Base-by-base conservation (phyloP, 2,888 invertebrate species). In the Drosophila lutescens region DNA sequence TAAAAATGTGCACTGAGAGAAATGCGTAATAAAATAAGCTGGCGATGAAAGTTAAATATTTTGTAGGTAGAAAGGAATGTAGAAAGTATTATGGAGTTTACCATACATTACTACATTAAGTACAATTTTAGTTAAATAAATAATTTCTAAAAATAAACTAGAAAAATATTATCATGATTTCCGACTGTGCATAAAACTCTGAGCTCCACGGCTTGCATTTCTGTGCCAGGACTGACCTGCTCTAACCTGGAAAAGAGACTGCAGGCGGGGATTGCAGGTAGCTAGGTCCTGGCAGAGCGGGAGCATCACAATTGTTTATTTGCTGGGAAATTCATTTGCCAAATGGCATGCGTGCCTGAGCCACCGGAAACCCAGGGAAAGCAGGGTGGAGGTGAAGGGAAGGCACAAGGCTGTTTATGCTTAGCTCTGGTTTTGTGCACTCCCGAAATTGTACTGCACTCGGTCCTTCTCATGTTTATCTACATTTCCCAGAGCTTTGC, bases 291-390 rank as follows among this genome's bases (percentile, higher is more conserved):
- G 38, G 23, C n/a, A 23, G 30, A 17, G 20, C 30, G 46, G 63
- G 7, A 30, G 46, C 40, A 57, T 49, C 38, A 54, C 53, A 59
- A 76, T 43, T 59, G 56, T 71, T 55, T 77, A 46, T 60, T 54
- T 49, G 54, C 50, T 36, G 51, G 38, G 59, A 70, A 79, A 80
- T 83, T 79, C 63, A 79, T 83, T 79, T 78, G 20, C 62, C 59
- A 79, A 84, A 80, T 77, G 66, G 78, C 49, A 54, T 62, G 57
- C 70, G 54, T 67, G 62, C 23, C 44, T 41, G 56, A 61, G 34
- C 32, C 44, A 40, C 41, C 50, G 40, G 58, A 41, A 32, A 40
- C 20, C 57, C 59, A 32, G 40, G 9, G 15, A 41, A 57, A 30
- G 38, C 17, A 8, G 15, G 36, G 17, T 2, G 38, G 10, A 7